These are phyloP conservation scores for Drosophila paranaensis DNA, from an alignment of 2,888 invertebrate species.

Conservation along the genomic window DNA sequence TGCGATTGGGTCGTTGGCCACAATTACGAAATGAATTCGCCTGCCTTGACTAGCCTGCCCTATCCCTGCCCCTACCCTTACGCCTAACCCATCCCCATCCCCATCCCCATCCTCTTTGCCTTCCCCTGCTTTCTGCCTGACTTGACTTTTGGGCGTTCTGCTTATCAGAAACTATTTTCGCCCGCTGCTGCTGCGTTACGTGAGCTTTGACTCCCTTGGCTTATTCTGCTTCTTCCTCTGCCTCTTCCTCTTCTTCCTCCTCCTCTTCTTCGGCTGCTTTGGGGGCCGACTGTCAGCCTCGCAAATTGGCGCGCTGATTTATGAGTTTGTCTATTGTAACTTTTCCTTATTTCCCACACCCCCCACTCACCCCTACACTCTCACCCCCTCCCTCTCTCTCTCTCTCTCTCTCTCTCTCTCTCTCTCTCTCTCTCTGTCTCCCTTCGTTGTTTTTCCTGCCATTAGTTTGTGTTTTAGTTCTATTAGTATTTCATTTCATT, in stretches of 20 bases:
- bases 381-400: not conserved
- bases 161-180: constrained; percentile 51
- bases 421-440: not conserved
- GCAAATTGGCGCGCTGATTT: constrained; percentile 79
- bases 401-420: not conserved
- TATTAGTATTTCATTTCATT: constrained; percentile 79
- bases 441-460: constrained; percentile 13
- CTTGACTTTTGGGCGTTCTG: constrained; percentile 31
- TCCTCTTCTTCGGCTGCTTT: constrained; percentile 17
- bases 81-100: not conserved
- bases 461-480: constrained; percentile 71
- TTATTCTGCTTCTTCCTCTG: constrained; percentile 19
- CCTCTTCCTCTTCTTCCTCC: not conserved
- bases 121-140: not conserved
- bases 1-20: constrained; percentile 76
- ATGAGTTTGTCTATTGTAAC: constrained; percentile 74
- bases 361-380: not conserved
- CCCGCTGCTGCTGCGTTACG: constrained; percentile 12
- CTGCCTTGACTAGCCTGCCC: constrained; percentile 43
- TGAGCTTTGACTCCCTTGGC: constrained; percentile 44
- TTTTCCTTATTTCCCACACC: constrained; percentile 19
- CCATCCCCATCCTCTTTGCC: no score
- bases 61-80: not conserved
- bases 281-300: constrained; percentile 64
- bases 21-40: constrained; percentile 83